Evolutionary conservation across 2,888 invertebrate species (phyloP).

Genomic region (Eutolmus rufibarbis): DNA sequence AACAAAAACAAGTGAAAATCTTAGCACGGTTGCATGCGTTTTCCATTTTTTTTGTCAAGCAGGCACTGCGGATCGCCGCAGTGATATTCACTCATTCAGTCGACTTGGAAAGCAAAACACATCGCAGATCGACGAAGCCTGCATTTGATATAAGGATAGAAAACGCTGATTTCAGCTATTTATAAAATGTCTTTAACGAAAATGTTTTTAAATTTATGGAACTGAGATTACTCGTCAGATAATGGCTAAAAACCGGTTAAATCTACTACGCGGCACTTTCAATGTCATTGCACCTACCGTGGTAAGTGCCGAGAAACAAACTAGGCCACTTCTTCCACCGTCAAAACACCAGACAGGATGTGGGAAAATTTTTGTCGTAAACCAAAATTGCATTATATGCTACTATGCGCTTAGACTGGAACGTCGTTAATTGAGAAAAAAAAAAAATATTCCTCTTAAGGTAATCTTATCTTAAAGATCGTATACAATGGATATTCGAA

Average conservation of each 20-base stretch:
- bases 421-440: not conserved
- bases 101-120: not conserved
- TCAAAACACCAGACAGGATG: not conserved
- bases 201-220: not conserved
- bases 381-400: not conserved
- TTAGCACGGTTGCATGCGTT: not conserved
- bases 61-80: not conserved
- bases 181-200: not conserved
- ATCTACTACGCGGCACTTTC: not conserved
- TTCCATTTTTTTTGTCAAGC: not conserved
- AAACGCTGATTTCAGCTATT: not conserved
- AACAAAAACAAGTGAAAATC: slow-evolving; percentile 8
- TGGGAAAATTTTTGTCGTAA: not conserved
- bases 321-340: not conserved
- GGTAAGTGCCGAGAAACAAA: not conserved
- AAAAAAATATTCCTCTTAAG: not conserved
- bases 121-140: not conserved
- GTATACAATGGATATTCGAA: not conserved
- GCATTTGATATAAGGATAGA: not conserved
- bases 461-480: not conserved
- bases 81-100: not conserved
- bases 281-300: not conserved
- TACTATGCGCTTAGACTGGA: not conserved
- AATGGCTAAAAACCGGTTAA: not conserved
- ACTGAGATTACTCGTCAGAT: not conserved